Evolutionary conservation across 2,888 invertebrate species (phyloP).

Genomic region (Neoaliturus tenellus): DNA sequence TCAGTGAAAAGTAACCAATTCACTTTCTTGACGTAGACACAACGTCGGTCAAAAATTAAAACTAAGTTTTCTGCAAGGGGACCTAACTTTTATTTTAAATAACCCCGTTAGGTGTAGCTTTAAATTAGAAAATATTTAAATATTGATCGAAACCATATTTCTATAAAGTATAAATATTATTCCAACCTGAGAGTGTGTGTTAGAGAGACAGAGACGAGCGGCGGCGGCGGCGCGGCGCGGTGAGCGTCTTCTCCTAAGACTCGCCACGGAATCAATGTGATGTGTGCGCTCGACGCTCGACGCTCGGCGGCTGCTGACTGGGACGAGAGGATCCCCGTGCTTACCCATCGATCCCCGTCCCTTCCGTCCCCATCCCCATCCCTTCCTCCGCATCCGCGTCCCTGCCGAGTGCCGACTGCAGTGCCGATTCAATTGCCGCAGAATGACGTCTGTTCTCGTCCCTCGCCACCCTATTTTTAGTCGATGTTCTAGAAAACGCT

Average conservation of each 20-base stretch:
- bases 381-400: background rate
- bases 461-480: slow-evolving; percentile 13
- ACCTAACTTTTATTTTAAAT: no score
- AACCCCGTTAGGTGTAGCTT: no score
- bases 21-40: no score
- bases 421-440: slow-evolving; percentile 42
- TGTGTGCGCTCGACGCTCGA: background rate
- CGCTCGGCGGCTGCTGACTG: no score
- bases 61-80: no score
- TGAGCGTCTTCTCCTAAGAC: background rate
- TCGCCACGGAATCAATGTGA: slow-evolving; percentile 7
- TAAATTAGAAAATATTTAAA: no score
- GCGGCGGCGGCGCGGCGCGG: background rate
- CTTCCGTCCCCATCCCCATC: background rate
- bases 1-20: no score
- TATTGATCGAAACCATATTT: no score
- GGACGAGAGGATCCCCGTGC: background rate
- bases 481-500: background rate
- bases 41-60: no score
- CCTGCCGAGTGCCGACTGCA: slow-evolving; percentile 23
- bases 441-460: slow-evolving; percentile 22
- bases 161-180: no score
- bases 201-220: background rate
- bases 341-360: background rate
- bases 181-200: background rate